Base-by-base conservation (phyloP, 2,113 vertebrate genomes). In the Varanus komodoensis region DNA sequence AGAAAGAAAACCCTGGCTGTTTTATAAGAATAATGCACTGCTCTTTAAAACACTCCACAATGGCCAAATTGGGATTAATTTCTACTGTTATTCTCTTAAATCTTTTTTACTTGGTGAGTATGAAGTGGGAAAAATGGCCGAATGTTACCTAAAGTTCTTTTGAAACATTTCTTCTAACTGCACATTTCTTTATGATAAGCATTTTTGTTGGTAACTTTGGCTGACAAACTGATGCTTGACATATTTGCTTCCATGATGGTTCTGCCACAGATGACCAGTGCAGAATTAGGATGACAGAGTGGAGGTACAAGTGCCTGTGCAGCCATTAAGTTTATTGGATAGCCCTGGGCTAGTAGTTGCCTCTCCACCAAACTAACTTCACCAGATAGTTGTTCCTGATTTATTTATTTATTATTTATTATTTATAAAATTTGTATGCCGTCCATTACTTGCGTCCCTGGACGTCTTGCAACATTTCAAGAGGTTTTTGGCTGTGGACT, bases 101-200 rank as follows among this genome's bases (percentile, higher is more conserved):
- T 89, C 61, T 88, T 75, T 75, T n/a, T 64, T 88, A 83, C 25
- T 82, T 89, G 52, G 78, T 90, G 89, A 57, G 34, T 38, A 25
- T 84, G 91, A 17, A 32, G 88, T 93, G 69, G n/a, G 27, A 87
- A 89, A 87, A 8, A 67, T 50, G 89, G 48, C 89, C 80, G 32
- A 1, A 15, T 82, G 8, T 54, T 19, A 14, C 75, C 67, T 14
- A 6, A 68, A 48, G 29, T 68, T n/a, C 23, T 27, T 23, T 9
- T 12, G 15, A 61, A 67, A 80, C 78, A 29, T 52, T 29, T 52
- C 50, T 50, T 91, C 34, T 90, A 79, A 27, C 17, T 85, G 48
- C 8, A 68, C 12, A 67, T 68, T 82, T 32, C n/a, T 48, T 89
- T 86, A n/a, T 1, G 11, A 11, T 82, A 52, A 80, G 23, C 68